Evolutionary conservation across 64 coral and sea anemone genomes (phyloP), one percentile per base, ranked within the genome.

Genomic region (Montipora sp.): DNA sequence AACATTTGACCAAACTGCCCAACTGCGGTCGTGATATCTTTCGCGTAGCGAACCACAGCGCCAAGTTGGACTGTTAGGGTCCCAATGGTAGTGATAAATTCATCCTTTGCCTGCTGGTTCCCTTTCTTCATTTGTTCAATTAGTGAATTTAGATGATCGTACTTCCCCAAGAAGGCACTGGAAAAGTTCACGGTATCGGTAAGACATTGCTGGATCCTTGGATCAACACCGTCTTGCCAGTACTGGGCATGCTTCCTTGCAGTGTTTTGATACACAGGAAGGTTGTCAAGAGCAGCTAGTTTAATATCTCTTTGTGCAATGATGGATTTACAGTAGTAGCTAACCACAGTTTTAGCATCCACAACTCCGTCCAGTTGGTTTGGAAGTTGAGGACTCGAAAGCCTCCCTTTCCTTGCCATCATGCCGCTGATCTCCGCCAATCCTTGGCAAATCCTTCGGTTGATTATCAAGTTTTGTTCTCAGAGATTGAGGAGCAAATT

Each of bases 151-250:
- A 94, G 55, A 48, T 43, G 36, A 48, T 89, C 44, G 3, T 53
- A 77, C 87, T 78, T 90, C 7, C 44, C 87, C 13, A 77, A 47
- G 50, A 94, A 94, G 68, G 87, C 78, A 36, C 77, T 84, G 16
- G 87, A 90, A 60, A 94, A 78, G 50, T 66, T 19, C 63, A 84
- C 77, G 21, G 59, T 83, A 65, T 94, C 79, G 11, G 50, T 22
- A 48, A 90, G 15, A 3, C 59, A 63, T 83, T 77, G 71, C 71
- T 90, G 55, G 1, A 89, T 84, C 3, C 48, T 70, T 20, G 87
- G 87, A 44, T 94, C 60, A n/a, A 94, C 23, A 69, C 75, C 18
- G 20, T 79, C 58, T 83, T 89, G 92, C 92, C 92, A 94, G 44
- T 59, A 65, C 15, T 59, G 67, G 27, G 92, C 87, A 68, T 94